These are phyloP conservation scores for Uropsilus gracilis DNA, from an alignment of 2,113 vertebrate species.

Conservation along the genomic window DNA sequence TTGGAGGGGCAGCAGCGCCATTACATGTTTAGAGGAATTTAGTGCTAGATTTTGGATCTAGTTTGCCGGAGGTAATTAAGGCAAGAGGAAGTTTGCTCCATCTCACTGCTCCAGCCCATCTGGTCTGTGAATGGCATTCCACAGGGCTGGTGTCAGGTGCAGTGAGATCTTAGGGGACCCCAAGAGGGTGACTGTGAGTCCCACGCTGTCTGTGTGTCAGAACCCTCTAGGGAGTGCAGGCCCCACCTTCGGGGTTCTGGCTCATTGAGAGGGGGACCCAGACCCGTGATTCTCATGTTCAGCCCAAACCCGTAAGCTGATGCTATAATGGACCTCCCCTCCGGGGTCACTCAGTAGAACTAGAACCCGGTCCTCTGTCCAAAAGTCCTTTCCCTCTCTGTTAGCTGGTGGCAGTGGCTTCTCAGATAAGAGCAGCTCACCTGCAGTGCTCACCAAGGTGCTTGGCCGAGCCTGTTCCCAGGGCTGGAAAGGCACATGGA, in stretches of 20 bases:
- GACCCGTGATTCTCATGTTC: background rate
- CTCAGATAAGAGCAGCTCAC: background rate
- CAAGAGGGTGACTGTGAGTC: rapidly evolving
- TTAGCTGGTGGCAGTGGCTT: background rate
- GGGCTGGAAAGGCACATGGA: background rate
- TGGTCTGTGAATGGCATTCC: too few relatives aligned
- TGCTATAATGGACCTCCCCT: background rate
- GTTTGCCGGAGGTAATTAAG: too few relatives aligned
- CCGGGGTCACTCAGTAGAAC: background rate
- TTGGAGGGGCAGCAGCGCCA: too few relatives aligned
- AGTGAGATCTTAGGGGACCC: background rate
- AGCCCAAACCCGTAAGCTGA: background rate
- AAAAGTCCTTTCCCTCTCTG: background rate
- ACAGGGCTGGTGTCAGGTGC: background rate
- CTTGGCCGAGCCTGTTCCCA: background rate
- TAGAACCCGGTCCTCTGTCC: background rate
- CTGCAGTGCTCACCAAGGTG: background rate
- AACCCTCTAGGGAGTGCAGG: too few relatives aligned
- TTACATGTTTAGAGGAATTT: too few relatives aligned
- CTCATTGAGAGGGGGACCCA: background rate
- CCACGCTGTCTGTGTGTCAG: too few relatives aligned
- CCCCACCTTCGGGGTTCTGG: background rate
- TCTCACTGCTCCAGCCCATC: too few relatives aligned
- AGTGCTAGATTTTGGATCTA: too few relatives aligned
- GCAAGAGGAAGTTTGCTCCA: too few relatives aligned